These are phyloP conservation scores for Agrochola lota DNA, from an alignment of 2,888 invertebrate species.

Conservation along the genomic window DNA sequence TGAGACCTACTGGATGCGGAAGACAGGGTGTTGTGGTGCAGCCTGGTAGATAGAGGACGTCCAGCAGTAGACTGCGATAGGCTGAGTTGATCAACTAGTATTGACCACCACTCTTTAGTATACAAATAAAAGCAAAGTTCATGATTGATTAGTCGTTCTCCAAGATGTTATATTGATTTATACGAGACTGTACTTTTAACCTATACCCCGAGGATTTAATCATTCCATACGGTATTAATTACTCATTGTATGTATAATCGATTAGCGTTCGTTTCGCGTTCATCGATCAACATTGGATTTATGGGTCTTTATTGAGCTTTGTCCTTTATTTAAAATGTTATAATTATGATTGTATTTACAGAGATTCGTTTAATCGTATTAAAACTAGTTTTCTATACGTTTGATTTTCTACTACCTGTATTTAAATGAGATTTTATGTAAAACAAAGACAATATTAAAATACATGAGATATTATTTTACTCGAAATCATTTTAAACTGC, in stretches of 20 bases:
- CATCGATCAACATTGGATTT: constrained; percentile 10
- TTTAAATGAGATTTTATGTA: constrained; percentile 60
- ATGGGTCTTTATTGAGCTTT: constrained; percentile 15
- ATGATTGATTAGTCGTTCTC: constrained; percentile 12
- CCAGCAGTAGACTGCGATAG: neutral
- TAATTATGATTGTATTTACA: constrained; percentile 59
- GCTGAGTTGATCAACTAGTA: neutral
- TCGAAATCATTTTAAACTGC: constrained; percentile 29
- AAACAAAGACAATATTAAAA: constrained; percentile 21
- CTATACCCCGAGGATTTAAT: constrained; percentile 10
- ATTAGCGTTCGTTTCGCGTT: constrained; percentile 26
- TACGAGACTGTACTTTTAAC: neutral
- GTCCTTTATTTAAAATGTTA: constrained; percentile 28
- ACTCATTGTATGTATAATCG: constrained; percentile 2
- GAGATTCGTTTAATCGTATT: constrained; percentile 64
- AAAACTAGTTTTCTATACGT: constrained; percentile 36
- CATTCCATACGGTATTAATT: constrained; percentile 29
- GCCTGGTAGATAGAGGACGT: neutral
- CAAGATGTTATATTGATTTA: neutral
- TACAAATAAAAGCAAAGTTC: neutral
- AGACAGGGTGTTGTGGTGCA: neutral
- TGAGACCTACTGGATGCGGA: neutral
- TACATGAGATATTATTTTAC: constrained; percentile 32
- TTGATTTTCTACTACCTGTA: constrained; percentile 48
- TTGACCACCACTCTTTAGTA: neutral